These are phyloP conservation scores for Leucania comma DNA, from an alignment of 2,888 invertebrate species.

Conservation along the genomic window DNA sequence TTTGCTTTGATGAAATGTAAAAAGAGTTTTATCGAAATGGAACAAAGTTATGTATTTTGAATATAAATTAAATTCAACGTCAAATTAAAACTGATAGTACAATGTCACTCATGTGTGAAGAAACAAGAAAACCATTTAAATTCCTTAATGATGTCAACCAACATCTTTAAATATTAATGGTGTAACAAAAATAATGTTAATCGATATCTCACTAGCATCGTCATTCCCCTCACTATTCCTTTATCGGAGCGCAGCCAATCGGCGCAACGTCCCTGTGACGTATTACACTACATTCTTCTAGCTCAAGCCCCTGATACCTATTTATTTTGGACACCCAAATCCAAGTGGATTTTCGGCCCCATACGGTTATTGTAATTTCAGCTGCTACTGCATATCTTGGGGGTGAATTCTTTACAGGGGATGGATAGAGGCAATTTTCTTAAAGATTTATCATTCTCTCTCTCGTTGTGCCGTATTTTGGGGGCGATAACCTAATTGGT, in stretches of 20 bases:
- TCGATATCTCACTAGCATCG: conserved; percentile 32
- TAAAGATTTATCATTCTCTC: conserved; percentile 32
- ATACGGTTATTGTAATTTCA: conserved; percentile 68
- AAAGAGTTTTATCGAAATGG: no score
- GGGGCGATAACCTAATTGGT: conserved; percentile 43
- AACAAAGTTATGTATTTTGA: no score
- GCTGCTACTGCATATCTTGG: conserved; percentile 46
- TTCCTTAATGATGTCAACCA: no score
- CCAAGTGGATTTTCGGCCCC: conserved; percentile 71
- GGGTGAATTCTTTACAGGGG: conserved; percentile 9
- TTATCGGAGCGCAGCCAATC: conserved; percentile 82
- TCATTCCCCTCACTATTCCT: conserved; percentile 66
- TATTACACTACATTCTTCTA: conserved; percentile 87
- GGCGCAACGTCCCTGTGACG: conserved; percentile 79
- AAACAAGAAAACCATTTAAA: no score
- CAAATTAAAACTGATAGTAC: no score
- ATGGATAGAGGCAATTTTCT: conserved; percentile 34
- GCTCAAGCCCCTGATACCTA: conserved; percentile 80
- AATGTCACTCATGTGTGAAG: no score
- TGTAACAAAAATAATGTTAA: not conserved
- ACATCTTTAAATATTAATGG: no score
- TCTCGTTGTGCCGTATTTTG: conserved; percentile 7
- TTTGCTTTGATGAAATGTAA: no score
- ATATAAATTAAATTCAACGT: no score
- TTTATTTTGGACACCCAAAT: conserved; percentile 82